Percentiles rank a stretch among this genome's conserved stretches.
Evolutionary conservation across 2,888 invertebrate genomes (phyloP).

Genomic region (Dasysyrphus albostriatus): DNA sequence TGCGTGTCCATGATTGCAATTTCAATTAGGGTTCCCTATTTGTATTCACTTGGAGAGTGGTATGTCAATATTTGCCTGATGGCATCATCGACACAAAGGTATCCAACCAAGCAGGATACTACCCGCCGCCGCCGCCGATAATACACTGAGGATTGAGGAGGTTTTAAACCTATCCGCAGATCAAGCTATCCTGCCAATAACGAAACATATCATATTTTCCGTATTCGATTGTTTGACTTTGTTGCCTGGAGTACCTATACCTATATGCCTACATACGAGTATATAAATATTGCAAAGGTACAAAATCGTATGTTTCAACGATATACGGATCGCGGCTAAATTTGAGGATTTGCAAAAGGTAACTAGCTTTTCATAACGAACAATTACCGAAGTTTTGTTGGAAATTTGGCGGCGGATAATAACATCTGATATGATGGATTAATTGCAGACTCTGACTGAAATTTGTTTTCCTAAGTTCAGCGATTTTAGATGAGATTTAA

Average conservation of each 20-base stretch:
- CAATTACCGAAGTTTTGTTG: slow-evolving; percentile 43
- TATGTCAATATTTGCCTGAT: slow-evolving; percentile 64
- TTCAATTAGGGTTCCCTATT: slow-evolving; percentile 76
- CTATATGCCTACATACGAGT: no score
- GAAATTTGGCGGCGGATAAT: slow-evolving; percentile 16
- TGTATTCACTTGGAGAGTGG: slow-evolving; percentile 75
- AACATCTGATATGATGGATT: slow-evolving; percentile 42
- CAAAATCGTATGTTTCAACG: not conserved
- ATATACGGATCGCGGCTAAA: not conserved
- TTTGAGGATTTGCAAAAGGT: not conserved
- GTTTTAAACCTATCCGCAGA: slow-evolving; percentile 4
- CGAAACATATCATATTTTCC: slow-evolving; percentile 55
- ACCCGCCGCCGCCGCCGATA: not conserved
- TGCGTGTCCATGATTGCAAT: slow-evolving; percentile 68
- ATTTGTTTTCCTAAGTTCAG: slow-evolving; percentile 43
- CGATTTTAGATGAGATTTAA: slow-evolving; percentile 7
- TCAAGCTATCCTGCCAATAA: slow-evolving; percentile 32
- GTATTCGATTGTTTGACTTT: slow-evolving; percentile 57
- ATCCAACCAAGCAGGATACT: slow-evolving; percentile 54
- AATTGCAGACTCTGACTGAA: slow-evolving; percentile 34
- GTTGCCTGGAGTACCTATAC: not conserved
- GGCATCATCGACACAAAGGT: slow-evolving; percentile 66
- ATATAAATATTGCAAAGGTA: slow-evolving; percentile 4
- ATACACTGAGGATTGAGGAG: not conserved
- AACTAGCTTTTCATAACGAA: not conserved